phyloP scores from a whole-genome alignment of 2,113 vertebrate species.

The Leucoraja erinaceus region DNA sequence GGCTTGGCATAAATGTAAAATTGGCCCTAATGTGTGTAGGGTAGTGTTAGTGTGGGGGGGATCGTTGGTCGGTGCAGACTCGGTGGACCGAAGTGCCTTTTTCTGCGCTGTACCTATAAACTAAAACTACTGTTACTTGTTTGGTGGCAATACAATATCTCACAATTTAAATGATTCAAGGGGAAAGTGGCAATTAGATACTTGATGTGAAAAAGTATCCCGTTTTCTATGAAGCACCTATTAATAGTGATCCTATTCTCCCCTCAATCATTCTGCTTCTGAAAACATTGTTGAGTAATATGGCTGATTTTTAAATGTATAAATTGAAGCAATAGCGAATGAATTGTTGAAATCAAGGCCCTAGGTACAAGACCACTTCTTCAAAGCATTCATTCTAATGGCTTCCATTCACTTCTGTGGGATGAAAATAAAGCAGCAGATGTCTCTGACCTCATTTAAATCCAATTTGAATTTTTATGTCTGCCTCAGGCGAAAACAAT shows the following conservation, averaged over 20 bases:
- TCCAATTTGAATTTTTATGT: background rate
- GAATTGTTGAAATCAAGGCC: background rate
- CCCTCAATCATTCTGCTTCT: background rate
- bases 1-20: too few relatives aligned
- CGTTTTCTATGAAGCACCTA: background rate
- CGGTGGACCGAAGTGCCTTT: too few relatives aligned
- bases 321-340: background rate
- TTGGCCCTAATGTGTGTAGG: too few relatives aligned
- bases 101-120: too few relatives aligned
- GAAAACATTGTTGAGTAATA: background rate
- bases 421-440: background rate
- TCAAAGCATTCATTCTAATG: background rate
- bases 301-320: background rate
- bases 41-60: too few relatives aligned
- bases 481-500: background rate
- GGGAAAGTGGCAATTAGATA: background rate
- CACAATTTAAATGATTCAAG: background rate
- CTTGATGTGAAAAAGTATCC: background rate
- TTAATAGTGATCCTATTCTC: background rate
- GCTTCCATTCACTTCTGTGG: too few relatives aligned
- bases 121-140: background rate
- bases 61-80: too few relatives aligned
- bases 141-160: too few relatives aligned
- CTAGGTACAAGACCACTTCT: background rate
- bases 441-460: background rate